A percentile compares a stretch with the other conserved stretches of the same genome.
phyloP scores from a whole-genome alignment of 1,140 invertebrate genomes.

The Euura lappo region DNA sequence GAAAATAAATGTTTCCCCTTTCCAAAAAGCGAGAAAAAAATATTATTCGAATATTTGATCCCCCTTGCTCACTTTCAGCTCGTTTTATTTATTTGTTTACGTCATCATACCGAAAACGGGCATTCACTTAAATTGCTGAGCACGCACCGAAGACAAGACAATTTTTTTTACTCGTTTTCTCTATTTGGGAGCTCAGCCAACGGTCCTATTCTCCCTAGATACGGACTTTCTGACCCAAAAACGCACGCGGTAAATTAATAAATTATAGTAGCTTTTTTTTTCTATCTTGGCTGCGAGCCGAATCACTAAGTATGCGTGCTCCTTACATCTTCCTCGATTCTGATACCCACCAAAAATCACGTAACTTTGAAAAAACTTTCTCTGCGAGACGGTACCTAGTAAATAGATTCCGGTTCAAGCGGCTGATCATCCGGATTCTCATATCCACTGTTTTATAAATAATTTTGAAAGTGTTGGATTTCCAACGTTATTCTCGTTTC shows the following conservation, averaged over 20 bases:
- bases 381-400: not conserved
- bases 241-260: conserved; percentile 57
- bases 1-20: not conserved
- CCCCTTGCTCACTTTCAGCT: not conserved
- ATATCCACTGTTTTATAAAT: too few relatives aligned
- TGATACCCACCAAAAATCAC: conserved; percentile 36
- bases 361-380: conserved; percentile 18
- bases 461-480: too few relatives aligned
- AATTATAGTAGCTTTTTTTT: conserved; percentile 48
- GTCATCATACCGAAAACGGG: not conserved
- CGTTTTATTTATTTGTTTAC: conserved; percentile 11
- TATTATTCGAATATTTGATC: not conserved
- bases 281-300: conserved; percentile 48
- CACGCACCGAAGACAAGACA: not conserved
- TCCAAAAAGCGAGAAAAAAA: not conserved
- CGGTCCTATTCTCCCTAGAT: conserved; percentile 35
- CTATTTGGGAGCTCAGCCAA: conserved; percentile 47
- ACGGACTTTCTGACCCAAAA: conserved; percentile 54
- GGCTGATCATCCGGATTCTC: not conserved
- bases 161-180: conserved; percentile 26
- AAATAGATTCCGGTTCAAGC: conserved; percentile 10
- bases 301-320: conserved; percentile 46
- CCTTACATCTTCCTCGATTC: conserved; percentile 38
- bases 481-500: too few relatives aligned
- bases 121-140: not conserved